A percentile compares a stretch with the other conserved stretches of the same genome.
Evolutionary conservation across 2,888 invertebrate genomes (phyloP).

Genomic region (Rhodophaea formosa): DNA sequence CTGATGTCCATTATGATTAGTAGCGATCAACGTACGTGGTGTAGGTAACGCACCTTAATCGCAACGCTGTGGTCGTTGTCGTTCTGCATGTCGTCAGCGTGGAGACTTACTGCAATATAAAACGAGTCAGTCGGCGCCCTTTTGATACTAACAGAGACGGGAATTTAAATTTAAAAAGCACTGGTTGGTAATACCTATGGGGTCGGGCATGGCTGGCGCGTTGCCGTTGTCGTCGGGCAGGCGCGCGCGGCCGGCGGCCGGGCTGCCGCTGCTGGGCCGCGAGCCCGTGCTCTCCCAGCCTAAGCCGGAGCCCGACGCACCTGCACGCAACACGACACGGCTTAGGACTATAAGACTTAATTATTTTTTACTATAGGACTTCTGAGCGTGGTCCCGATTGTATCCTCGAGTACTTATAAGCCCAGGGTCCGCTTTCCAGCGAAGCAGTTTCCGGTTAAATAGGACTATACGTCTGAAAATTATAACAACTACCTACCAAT

Average conservation of each 20-base stretch:
- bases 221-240: slow-evolving; percentile 58
- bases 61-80: slow-evolving; percentile 46
- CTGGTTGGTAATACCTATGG: slow-evolving; percentile 19
- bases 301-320: slow-evolving; percentile 34
- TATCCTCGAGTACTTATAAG: no score
- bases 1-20: no score
- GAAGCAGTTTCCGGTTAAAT: no score
- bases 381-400: no score
- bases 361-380: no score
- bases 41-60: slow-evolving; percentile 29
- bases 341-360: no score
- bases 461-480: no score
- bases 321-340: slow-evolving; percentile 17
- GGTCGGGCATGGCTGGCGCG: slow-evolving; percentile 28
- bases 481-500: no score
- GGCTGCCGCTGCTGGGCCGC: slow-evolving; percentile 23
- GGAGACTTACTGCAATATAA: slow-evolving; percentile 19
- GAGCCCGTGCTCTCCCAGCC: slow-evolving; percentile 45
- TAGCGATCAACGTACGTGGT: neutral
- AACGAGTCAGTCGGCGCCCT: neutral
- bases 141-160: no score
- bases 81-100: slow-evolving; percentile 49
- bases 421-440: no score
- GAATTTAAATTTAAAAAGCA: no score
- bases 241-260: slow-evolving; percentile 8